Percentiles rank a stretch among this genome's conserved stretches.
phyloP scores from a whole-genome alignment of 1,140 invertebrate genomes.

The Psilanteris sp. region DNA sequence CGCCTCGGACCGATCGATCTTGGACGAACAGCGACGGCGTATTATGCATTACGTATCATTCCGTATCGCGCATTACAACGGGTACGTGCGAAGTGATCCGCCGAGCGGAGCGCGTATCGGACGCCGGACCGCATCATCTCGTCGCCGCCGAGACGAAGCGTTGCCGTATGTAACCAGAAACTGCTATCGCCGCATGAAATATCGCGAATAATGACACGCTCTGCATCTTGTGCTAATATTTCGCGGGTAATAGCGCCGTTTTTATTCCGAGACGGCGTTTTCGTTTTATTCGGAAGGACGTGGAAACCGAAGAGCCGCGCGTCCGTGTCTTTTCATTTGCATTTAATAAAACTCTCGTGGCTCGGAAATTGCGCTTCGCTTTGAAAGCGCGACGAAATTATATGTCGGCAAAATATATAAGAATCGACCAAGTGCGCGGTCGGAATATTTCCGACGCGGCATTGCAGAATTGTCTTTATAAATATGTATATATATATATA shows the following conservation, averaged over 20 bases:
- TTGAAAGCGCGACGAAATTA: too few species aligned
- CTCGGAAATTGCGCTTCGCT: too few species aligned
- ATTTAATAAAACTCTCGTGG: too few species aligned
- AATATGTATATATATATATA: too few species aligned
- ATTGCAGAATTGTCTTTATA: too few species aligned
- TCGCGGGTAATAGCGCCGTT: constrained; percentile 9
- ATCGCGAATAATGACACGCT: constrained; percentile 39
- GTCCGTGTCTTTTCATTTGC: too few species aligned
- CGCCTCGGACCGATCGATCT: constrained; percentile 40
- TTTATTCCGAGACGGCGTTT: too few species aligned
- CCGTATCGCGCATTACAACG: constrained; percentile 33
- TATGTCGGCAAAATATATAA: too few species aligned
- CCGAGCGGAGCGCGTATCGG: background rate
- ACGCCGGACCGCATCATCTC: too few species aligned
- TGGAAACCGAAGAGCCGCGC: constrained; percentile 1
- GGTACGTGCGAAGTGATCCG: constrained; percentile 37
- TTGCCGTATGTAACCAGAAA: constrained; percentile 21
- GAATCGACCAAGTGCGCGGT: too few species aligned
- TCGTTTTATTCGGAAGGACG: constrained; percentile 9
- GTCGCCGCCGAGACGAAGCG: background rate
- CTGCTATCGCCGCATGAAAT: constrained; percentile 1
- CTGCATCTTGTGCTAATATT: constrained; percentile 28
- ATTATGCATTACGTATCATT: constrained; percentile 52
- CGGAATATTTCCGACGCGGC: too few species aligned
- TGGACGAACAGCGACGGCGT: constrained; percentile 26